phyloP scores from a whole-genome alignment of 2,888 invertebrate species.

The Sinotaia quadrata region DNA sequence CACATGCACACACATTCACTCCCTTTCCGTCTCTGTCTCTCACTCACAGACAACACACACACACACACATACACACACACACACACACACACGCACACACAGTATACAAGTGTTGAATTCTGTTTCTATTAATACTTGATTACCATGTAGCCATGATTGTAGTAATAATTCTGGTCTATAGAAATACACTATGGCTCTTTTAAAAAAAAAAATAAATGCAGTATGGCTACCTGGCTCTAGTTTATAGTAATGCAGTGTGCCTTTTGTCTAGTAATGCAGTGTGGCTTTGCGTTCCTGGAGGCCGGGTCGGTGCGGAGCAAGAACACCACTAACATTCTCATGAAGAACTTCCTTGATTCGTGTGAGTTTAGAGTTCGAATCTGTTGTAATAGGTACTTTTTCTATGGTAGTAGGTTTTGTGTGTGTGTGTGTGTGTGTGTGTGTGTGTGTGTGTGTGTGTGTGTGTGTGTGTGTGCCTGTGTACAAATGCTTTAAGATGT shows the following conservation, averaged over 20 bases:
- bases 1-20: not conserved
- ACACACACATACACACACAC: slow-evolving; percentile 8
- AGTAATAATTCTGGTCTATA: too few species aligned
- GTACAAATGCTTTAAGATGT: not conserved
- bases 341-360: slow-evolving; percentile 75
- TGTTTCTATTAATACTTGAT: too few species aligned
- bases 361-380: too few species aligned
- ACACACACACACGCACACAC: slow-evolving; percentile 8
- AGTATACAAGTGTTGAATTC: too few species aligned
- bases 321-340: slow-evolving; percentile 74
- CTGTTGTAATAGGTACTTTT: too few species aligned
- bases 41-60: not conserved
- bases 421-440: not conserved
- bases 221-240: too few species aligned
- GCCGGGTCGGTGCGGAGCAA: slow-evolving; percentile 74
- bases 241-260: too few species aligned
- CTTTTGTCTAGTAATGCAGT: slow-evolving; percentile 75
- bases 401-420: too few species aligned
- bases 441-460: not conserved
- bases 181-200: too few species aligned
- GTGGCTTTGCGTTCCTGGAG: slow-evolving; percentile 75
- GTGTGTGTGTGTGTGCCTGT: not conserved
- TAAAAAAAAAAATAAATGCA: too few species aligned
- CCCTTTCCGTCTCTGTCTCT: not conserved
- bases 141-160: too few species aligned